Conservation (phyloP, 2,797 vertebrate genomes). For the Buphagus erythrorhynchus region DNA sequence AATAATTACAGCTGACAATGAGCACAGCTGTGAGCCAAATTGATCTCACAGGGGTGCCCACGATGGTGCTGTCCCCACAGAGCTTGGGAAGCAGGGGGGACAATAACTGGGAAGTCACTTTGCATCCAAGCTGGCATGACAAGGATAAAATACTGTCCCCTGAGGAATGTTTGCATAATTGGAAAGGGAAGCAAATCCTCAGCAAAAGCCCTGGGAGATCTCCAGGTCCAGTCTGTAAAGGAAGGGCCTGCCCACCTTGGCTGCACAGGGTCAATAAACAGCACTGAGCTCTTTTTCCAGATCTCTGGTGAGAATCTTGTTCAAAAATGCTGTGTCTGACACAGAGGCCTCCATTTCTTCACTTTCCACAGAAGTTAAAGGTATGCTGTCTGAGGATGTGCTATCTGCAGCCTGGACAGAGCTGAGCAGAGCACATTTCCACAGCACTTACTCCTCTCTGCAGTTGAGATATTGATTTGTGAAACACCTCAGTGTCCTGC, state of each 20-base stretch:
- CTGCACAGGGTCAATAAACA: neutral
- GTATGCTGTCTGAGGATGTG: neutral
- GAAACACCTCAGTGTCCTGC: neutral
- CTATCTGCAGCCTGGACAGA: neutral
- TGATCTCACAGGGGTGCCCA: slow-evolving; percentile 23
- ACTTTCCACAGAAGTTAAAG: neutral
- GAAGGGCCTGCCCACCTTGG: neutral
- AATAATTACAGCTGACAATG: slow-evolving; percentile 38
- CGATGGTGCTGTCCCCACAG: neutral
- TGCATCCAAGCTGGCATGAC: neutral
- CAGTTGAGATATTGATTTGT: neutral
- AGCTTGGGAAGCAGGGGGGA: neutral
- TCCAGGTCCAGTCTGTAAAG: neutral
- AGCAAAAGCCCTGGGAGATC: neutral
- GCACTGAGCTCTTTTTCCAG: neutral
- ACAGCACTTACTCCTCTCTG: neutral
- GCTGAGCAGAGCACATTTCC: neutral
- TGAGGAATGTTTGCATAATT: neutral
- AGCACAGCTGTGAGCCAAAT: slow-evolving; percentile 51
- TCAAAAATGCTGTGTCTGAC: neutral
- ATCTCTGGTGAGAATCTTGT: neutral
- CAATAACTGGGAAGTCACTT: neutral
- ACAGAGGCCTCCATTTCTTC: neutral
- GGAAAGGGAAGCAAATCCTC: neutral
- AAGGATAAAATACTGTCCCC: neutral